Percentiles rank a stretch among this genome's conserved stretches.
Conservation (phyloP, 1,140 invertebrate genomes). For the Hirudo medicinalis region DNA sequence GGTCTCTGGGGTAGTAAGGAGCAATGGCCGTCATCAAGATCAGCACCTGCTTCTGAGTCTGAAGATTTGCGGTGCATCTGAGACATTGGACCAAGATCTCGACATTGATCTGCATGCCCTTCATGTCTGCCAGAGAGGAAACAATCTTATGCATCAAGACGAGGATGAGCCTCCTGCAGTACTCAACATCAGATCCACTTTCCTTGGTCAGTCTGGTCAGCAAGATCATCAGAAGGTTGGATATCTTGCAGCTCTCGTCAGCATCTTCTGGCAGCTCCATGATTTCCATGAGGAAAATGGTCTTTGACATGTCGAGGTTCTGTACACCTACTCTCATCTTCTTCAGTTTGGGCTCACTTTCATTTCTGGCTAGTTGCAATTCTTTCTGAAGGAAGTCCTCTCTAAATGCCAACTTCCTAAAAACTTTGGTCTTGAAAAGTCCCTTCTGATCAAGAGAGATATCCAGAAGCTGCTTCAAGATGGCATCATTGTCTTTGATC, state of each 20-base stretch:
- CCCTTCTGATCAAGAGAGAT: no score
- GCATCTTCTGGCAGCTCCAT: neutral
- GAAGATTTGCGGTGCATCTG: slow-evolving; percentile 73
- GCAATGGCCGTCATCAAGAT: slow-evolving; percentile 64
- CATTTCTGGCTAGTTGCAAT: no score
- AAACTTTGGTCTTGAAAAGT: no score
- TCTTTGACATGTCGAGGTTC: no score
- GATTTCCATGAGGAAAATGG: neutral
- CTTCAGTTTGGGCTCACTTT: no score
- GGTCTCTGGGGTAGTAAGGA: slow-evolving; percentile 55
- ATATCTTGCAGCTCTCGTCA: neutral
- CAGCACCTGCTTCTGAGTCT: slow-evolving; percentile 81
- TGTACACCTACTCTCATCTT: no score
- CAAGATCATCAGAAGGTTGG: neutral
- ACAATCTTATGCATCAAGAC: slow-evolving; percentile 50
- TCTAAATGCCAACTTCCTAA: no score
- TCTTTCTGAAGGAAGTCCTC: no score
- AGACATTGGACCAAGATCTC: slow-evolving; percentile 73
- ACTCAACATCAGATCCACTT: slow-evolving; percentile 50
- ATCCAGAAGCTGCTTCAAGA: no score
- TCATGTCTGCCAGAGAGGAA: neutral
- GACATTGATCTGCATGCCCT: slow-evolving; percentile 37
- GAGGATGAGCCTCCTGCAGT: slow-evolving; percentile 66
- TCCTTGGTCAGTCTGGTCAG: neutral
- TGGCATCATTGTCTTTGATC: no score